Base-by-base conservation (phyloP, 64 coral and sea anemone genomes). In the Dendronephthya gigantea region DNA sequence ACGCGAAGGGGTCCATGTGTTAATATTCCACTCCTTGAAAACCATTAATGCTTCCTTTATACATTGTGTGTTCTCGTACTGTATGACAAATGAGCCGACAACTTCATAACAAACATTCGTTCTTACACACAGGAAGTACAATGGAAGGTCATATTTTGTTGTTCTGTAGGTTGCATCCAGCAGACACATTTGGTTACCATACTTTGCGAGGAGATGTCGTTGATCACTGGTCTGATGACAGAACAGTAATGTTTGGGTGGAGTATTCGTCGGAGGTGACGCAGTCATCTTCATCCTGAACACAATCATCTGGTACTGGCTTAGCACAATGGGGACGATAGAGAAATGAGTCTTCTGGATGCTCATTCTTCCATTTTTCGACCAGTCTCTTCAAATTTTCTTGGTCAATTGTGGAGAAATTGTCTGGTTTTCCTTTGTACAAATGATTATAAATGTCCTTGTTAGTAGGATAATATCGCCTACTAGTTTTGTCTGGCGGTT, bases 361-460 rank as follows among this genome's bases (percentile, higher is more conserved):
- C 28, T 84, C n/a, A n/a, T n/a, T n/a, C n/a, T n/a, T n/a, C 83
- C 40, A 84, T 28, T 49, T 47, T 40, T 84, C 11, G 12, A 84
- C 45, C 7, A 84, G 45, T 30, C 17, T 4, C 25, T 84, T 45
- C 45, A 84, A 84, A 84, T 84, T 84, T 14, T 49, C n/a, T 47
- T 50, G 43, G 40, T 84, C 83, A 43, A 84, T 45, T 13, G 83
- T 14, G 17, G 83, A 84, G 19, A 84, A 47, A 13, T 2, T 9
- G 25, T 29, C 22, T 11, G 39, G 23, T 84, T 84, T n/a, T 50
- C 43, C 83, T 43, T 25, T 45, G 45, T 49, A n/a, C 83, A 84
- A 10, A 49, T 84, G 83, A 84, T 84, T 84, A 22, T 49, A 50
- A 2, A 50, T 84, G 40, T 84, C 17, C 50, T 84, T 84, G 22